A percentile compares a stretch with the other conserved stretches of the same genome.
Evolutionary conservation across 2,888 invertebrate genomes (phyloP).

Genomic region (Tenodera sinensis): DNA sequence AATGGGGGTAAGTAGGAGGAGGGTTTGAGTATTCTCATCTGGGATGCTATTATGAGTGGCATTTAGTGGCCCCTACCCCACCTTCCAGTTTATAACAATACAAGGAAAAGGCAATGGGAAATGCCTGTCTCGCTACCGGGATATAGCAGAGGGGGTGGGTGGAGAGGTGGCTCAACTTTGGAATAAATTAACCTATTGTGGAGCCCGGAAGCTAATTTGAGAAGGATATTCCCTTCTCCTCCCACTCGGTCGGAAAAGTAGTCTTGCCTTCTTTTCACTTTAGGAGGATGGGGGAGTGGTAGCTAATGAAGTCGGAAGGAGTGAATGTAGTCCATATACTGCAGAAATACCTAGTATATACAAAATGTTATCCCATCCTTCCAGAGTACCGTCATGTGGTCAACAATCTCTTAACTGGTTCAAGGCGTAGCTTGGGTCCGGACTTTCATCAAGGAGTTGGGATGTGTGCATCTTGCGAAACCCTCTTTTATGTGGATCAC

Average conservation of each 20-base stretch:
- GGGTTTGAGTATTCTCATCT: not conserved
- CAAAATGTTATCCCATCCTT: not conserved
- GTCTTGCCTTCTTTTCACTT: constrained; percentile 14
- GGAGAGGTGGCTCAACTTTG: constrained; percentile 22
- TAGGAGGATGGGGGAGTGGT: not conserved
- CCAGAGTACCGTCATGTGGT: not conserved
- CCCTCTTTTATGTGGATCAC: too few relatives aligned
- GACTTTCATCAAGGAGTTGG: too few relatives aligned
- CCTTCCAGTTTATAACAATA: constrained; percentile 18
- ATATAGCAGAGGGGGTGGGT: not conserved
- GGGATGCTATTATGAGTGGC: constrained; percentile 13
- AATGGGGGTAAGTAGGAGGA: not conserved
- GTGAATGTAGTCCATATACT: not conserved
- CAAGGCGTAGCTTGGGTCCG: not conserved
- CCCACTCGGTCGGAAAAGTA: not conserved
- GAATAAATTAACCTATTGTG: constrained; percentile 35
- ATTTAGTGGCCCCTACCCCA: constrained; percentile 2
- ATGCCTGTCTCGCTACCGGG: not conserved
- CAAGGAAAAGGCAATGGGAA: constrained; percentile 5
- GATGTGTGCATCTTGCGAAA: too few relatives aligned
- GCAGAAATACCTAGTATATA: not conserved
- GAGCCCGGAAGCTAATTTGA: constrained; percentile 34
- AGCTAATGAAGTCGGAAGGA: constrained; percentile 17
- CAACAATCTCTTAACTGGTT: not conserved
- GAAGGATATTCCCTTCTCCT: constrained; percentile 25